Evolutionary conservation across 2,888 invertebrate species (phyloP).

Genomic region (Euclidia mi): DNA sequence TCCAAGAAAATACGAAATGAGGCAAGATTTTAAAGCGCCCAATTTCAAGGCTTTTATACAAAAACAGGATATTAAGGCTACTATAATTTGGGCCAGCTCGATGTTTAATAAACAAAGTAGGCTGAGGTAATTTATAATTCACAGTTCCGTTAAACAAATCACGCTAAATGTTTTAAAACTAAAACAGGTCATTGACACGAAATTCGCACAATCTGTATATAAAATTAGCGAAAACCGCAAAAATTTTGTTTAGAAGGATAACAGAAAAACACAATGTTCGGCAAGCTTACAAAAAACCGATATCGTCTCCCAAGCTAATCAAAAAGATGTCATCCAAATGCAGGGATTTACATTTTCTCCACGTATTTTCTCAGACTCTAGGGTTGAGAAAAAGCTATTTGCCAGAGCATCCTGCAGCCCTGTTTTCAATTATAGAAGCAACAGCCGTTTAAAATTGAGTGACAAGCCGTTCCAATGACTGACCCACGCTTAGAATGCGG

Average conservation of each 20-base stretch:
- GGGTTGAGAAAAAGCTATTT: slow-evolving; percentile 30
- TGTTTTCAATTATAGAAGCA: slow-evolving; percentile 50
- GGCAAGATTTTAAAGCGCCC: slow-evolving; percentile 5
- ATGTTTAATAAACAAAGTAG: slow-evolving; percentile 9
- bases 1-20: slow-evolving; percentile 9
- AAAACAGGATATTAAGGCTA: slow-evolving; percentile 7
- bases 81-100: slow-evolving; percentile 13
- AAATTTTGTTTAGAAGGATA: neutral
- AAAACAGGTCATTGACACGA: too few species aligned
- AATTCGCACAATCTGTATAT: too few species aligned
- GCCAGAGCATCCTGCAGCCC: slow-evolving; percentile 29
- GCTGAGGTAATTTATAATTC: neutral
- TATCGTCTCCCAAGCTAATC: slow-evolving; percentile 10
- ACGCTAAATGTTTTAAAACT: neutral
- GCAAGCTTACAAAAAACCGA: neutral
- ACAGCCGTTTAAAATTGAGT: slow-evolving; percentile 47
- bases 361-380: slow-evolving; percentile 6
- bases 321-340: slow-evolving; percentile 20
- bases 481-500: slow-evolving; percentile 46
- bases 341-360: slow-evolving; percentile 14
- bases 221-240: neutral
- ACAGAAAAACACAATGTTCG: neutral
- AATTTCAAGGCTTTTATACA: slow-evolving; percentile 1
- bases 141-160: neutral
- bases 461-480: slow-evolving; percentile 38